phyloP scores from a whole-genome alignment of 2,888 invertebrate species.

The Hoplodrina blanda region DNA sequence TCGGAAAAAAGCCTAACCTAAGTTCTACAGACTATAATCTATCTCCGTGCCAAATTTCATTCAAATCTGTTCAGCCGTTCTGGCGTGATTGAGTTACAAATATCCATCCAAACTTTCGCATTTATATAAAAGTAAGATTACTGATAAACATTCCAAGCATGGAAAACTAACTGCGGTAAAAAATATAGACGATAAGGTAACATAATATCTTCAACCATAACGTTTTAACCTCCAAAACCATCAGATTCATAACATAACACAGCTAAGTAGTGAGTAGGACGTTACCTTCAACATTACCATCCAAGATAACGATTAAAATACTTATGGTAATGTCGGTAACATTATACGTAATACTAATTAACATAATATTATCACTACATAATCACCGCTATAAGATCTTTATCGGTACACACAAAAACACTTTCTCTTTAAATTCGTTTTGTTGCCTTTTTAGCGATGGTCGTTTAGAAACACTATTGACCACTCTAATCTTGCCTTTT shows the following conservation, averaged over 20 bases:
- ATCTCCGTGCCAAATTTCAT: too few relatives aligned
- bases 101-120: too few relatives aligned
- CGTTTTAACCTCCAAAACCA: conserved; percentile 12
- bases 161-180: background rate
- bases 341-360: conserved; percentile 44
- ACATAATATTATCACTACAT: conserved; percentile 47
- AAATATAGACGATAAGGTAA: background rate
- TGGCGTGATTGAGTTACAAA: too few relatives aligned
- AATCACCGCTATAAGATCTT: conserved; percentile 35
- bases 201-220: background rate
- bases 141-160: background rate
- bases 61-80: too few relatives aligned
- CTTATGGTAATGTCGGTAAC: conserved; percentile 48
- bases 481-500: background rate
- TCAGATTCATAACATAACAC: conserved; percentile 26
- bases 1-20: too few relatives aligned
- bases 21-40: too few relatives aligned
- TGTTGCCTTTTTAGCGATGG: conserved; percentile 1
- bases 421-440: conserved; percentile 37
- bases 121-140: background rate
- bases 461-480: conserved; percentile 23
- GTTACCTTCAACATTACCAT: conserved; percentile 36
- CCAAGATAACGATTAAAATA: conserved; percentile 40
- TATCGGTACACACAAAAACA: conserved; percentile 35
- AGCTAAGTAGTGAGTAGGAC: conserved; percentile 28